These are phyloP conservation scores for Pocillopora damicornis DNA, from an alignment of 64 coral and sea anemone genomes.

Conservation along the genomic window DNA sequence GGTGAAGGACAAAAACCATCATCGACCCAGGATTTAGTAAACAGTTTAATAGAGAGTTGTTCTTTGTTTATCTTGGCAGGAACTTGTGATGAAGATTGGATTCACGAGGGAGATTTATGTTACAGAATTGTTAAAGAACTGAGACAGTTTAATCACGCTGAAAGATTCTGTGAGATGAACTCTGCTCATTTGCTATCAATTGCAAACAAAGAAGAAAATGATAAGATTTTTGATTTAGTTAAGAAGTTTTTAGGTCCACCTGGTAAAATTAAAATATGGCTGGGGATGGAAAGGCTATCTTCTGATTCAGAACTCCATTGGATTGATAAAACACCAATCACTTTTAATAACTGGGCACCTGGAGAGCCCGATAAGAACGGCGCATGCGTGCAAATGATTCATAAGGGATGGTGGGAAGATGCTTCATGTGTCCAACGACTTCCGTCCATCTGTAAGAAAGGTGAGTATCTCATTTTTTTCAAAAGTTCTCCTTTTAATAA, in stretches of 20 bases:
- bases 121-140: constrained; percentile 29
- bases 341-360: constrained; percentile 64
- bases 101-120: constrained; percentile 20
- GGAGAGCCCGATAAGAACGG: constrained; percentile 77
- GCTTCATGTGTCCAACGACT: constrained; percentile 49
- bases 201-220: constrained; percentile 45
- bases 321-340: constrained; percentile 54
- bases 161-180: constrained; percentile 38
- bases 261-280: constrained; percentile 35
- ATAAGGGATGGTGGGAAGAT: constrained; percentile 74
- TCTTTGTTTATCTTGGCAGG: constrained; percentile 6
- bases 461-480: constrained; percentile 25
- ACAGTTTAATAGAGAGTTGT: neutral
- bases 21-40: neutral
- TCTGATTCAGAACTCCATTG: constrained; percentile 58
- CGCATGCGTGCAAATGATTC: constrained; percentile 89
- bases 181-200: constrained; percentile 45
- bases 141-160: constrained; percentile 45
- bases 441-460: constrained; percentile 69
- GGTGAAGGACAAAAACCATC: too few relatives aligned
- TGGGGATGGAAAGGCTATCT: constrained; percentile 51
- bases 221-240: constrained; percentile 24
- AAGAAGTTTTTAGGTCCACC: constrained; percentile 22
- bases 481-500: neutral
- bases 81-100: constrained; percentile 44